Conservation (phyloP, 2,797 vertebrate genomes). For the Microctenopoma steveboyesi region DNA sequence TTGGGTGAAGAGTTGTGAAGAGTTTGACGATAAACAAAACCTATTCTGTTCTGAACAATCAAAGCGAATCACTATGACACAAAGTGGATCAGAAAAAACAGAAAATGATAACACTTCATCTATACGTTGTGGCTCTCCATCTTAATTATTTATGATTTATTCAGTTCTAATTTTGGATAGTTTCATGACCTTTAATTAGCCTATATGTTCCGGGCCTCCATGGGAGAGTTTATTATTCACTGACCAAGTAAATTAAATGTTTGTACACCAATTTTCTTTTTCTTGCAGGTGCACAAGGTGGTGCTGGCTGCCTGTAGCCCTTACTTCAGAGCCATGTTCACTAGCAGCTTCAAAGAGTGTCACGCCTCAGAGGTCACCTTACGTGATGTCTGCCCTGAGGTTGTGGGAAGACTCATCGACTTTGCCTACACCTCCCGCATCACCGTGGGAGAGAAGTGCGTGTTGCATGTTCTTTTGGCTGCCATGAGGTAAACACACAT, state of each 20-base stretch:
- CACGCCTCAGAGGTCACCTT: slow-evolving; percentile 83
- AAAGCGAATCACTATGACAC: too few species aligned
- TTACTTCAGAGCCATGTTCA: slow-evolving; percentile 90
- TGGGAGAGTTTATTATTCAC: neutral
- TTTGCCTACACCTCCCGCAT: slow-evolving; percentile 87
- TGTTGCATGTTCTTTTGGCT: slow-evolving; percentile 84
- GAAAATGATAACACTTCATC: too few species aligned
- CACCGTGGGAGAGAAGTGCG: slow-evolving; percentile 86
- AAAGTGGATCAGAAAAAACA: too few species aligned
- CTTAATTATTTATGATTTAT: neutral
- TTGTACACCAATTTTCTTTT: neutral
- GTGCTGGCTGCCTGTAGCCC: slow-evolving; percentile 87
- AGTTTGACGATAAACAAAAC: too few species aligned
- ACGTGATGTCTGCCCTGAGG: slow-evolving; percentile 83
- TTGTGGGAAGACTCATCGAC: slow-evolving; percentile 86
- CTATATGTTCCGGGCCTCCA: neutral
- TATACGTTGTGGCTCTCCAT: too few species aligned
- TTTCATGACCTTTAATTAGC: neutral
- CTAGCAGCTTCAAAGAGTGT: slow-evolving; percentile 86
- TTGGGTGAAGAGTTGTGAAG: neutral
- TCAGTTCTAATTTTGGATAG: neutral
- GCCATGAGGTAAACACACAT: slow-evolving; percentile 82
- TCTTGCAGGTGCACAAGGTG: slow-evolving; percentile 82
- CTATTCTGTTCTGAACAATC: too few species aligned
- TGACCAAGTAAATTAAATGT: neutral